phyloP scores from a whole-genome alignment of 23 tunicate species.

The Pegea sp. region DNA sequence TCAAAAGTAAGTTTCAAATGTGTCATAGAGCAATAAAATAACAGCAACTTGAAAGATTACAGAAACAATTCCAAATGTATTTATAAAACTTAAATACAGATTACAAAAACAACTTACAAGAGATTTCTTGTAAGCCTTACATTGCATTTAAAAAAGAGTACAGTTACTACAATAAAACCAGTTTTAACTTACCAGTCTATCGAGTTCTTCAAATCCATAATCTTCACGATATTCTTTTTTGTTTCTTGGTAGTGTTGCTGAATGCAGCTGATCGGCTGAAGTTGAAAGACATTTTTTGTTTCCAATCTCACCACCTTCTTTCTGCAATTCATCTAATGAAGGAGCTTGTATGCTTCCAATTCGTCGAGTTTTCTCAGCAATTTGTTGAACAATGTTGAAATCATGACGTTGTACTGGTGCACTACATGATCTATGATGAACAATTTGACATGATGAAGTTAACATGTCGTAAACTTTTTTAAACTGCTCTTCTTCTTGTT shows the following conservation, averaged over 20 bases:
- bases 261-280: slow-evolving; percentile 10
- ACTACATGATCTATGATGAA: slow-evolving; percentile 11
- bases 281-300: slow-evolving; percentile 3
- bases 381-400: slow-evolving; percentile 1
- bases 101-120: too few relatives aligned
- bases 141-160: too few relatives aligned
- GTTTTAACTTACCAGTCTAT: too few relatives aligned
- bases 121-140: too few relatives aligned
- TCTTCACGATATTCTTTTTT: too few relatives aligned
- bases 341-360: slow-evolving; percentile 56
- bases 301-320: not conserved
- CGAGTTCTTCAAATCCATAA: too few relatives aligned
- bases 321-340: slow-evolving; percentile 9
- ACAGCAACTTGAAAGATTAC: too few relatives aligned
- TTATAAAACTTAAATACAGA: too few relatives aligned
- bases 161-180: too few relatives aligned
- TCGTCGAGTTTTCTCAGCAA: slow-evolving; percentile 11
- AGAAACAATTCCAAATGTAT: too few relatives aligned
- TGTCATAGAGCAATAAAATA: too few relatives aligned
- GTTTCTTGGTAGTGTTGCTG: slow-evolving; percentile 41
- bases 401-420: slow-evolving; percentile 6
- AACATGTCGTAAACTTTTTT: slow-evolving; percentile 24
- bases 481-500: slow-evolving; percentile 47
- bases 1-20: too few relatives aligned
- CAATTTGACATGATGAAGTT: slow-evolving; percentile 5